Conservation (phyloP, 2,113 vertebrate genomes). For the Notarius lentiginosus region DNA sequence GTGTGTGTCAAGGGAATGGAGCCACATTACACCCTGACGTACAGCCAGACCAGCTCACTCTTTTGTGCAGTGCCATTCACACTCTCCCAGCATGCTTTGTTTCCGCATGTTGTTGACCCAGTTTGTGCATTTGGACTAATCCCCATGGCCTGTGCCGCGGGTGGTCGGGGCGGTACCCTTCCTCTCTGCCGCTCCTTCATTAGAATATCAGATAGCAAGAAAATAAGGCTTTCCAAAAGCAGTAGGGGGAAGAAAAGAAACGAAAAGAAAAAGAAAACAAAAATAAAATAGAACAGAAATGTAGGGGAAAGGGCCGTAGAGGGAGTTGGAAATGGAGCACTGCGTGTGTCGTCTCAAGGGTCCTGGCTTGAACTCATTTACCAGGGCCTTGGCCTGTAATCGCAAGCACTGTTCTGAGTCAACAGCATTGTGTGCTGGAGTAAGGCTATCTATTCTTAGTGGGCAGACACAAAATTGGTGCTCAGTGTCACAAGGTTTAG, state of each 20-base stretch:
- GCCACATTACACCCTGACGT: constrained; percentile 38
- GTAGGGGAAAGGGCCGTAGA: constrained; percentile 3
- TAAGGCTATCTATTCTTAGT: constrained; percentile 53
- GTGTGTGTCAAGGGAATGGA: constrained; percentile 42
- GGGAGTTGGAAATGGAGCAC: constrained; percentile 52
- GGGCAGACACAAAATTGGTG: constrained; percentile 43
- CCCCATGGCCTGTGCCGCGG: constrained; percentile 50
- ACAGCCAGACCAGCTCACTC: constrained; percentile 44
- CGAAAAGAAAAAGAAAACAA: background rate
- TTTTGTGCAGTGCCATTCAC: constrained; percentile 47
- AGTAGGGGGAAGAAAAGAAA: background rate
- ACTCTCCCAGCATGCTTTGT: constrained; percentile 54
- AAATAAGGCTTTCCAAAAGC: constrained; percentile 20
- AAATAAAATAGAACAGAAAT: background rate
- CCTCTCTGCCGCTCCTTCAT: constrained; percentile 49
- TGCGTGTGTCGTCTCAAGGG: constrained; percentile 41
- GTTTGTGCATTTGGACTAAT: constrained; percentile 60
- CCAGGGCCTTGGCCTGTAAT: constrained; percentile 46
- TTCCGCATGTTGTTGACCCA: constrained; percentile 61
- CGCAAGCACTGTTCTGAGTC: constrained; percentile 38
- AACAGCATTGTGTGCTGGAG: constrained; percentile 45
- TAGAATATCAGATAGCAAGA: constrained; percentile 57
- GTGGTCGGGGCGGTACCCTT: constrained; percentile 53
- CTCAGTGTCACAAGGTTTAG: constrained; percentile 38
- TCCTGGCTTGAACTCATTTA: constrained; percentile 52